Percentiles rank a stretch among this genome's conserved stretches.
Conservation (phyloP, 2,797 vertebrate species). For the Acipenser oxyrinchus region DNA sequence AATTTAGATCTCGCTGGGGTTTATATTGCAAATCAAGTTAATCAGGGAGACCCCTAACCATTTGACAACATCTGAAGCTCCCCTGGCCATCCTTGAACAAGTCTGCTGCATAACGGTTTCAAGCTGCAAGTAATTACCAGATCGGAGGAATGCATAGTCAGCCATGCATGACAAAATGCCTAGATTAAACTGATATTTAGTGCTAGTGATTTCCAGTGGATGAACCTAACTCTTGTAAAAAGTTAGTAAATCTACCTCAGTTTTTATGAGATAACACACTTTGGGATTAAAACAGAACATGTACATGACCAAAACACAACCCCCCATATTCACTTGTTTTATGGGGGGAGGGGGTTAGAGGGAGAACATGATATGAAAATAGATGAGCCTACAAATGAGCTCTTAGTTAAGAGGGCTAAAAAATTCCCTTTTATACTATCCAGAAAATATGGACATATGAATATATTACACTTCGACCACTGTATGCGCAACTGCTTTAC, state of each 20-base stretch:
- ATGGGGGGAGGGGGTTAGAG: too few species aligned
- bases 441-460: not conserved
- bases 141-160: conserved; percentile 10
- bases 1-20: conserved; percentile 13
- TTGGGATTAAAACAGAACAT: not conserved
- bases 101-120: not conserved
- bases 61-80: not conserved
- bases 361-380: too few species aligned
- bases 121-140: conserved; percentile 1
- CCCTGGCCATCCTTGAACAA: not conserved
- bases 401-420: not conserved
- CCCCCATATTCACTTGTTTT: too few species aligned
- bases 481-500: not conserved
- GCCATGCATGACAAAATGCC: conserved; percentile 33
- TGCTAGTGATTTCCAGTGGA: conserved; percentile 31
- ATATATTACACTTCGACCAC: not conserved
- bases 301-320: too few species aligned
- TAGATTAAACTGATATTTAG: conserved; percentile 21
- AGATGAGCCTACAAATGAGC: not conserved
- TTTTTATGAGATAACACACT: not conserved
- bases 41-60: not conserved
- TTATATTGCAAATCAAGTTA: conserved; percentile 13
- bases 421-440: conserved; percentile 14
- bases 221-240: conserved; percentile 34
- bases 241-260: conserved; percentile 13